A percentile compares a stretch with the other conserved stretches of the same genome.
Evolutionary conservation across 2,797 vertebrate species (phyloP).

Genomic region (Peromyscus melanophrys): DNA sequence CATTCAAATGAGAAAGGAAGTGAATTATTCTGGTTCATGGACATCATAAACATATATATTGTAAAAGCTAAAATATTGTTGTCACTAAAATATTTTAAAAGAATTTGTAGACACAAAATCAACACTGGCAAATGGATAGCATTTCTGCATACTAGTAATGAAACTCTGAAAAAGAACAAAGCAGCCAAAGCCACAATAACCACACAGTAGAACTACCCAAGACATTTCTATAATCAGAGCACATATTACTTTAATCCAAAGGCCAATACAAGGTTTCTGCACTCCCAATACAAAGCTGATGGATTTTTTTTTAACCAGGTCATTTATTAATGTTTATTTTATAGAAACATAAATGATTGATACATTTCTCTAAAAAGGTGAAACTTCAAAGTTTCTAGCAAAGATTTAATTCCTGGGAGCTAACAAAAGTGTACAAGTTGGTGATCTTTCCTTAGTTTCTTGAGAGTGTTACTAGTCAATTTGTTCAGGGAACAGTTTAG

Average conservation of each 20-base stretch:
- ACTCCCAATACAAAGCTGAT: slow-evolving; percentile 21
- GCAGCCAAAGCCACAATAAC: neutral
- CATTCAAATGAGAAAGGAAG: neutral
- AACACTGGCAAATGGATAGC: neutral
- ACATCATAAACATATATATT: too few species aligned
- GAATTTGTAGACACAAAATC: neutral
- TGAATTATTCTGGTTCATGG: neutral
- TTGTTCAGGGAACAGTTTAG: neutral
- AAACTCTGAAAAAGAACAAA: neutral
- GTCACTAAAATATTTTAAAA: neutral
- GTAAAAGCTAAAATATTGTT: neutral
- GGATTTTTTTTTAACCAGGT: neutral
- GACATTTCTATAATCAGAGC: neutral
- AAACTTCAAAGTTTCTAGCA: slow-evolving; percentile 8
- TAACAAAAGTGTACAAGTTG: neutral
- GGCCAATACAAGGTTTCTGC: neutral
- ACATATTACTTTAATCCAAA: neutral
- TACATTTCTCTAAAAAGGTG: neutral
- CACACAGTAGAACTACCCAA: neutral
- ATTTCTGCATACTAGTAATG: neutral
- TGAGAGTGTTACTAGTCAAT: neutral
- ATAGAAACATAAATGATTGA: slow-evolving; percentile 14
- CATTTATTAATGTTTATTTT: slow-evolving; percentile 44
- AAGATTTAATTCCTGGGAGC: neutral
- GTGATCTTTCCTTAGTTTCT: neutral